Evolutionary conservation across 2,797 vertebrate species (phyloP), one percentile per base, ranked within the genome.

Genomic region (Urocyon cinereoargenteus): DNA sequence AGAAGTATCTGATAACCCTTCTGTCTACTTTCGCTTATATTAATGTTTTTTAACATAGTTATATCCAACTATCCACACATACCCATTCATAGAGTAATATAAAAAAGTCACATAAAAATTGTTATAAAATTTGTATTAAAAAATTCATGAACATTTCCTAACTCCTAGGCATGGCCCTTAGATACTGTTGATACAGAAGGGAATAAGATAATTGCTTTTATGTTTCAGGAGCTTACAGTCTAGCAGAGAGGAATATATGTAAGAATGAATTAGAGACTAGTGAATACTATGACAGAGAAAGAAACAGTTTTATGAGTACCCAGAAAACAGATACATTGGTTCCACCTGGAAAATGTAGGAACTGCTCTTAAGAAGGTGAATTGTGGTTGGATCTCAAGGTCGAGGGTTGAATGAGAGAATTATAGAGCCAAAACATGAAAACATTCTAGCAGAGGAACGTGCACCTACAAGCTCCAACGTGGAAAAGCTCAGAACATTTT

Each of bases 211-310:
- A 24, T 75, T 45, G 72, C 85, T 10, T 82, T 91, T 26, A 72
- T 83, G 45, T 57, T 78, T 95, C 11, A 70, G 72, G 79, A 94
- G 40, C 45, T 96, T 55, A 26, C 55, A 87, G 90, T 85, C 36
- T 92, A 22, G 34, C 34, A 93, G 24, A 83, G 8, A 96, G 31
- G 94, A 82, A 91, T 53, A 53, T 53, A 24, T 26, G 13, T 59
- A 86, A 34, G 83, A 96, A 45, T 1, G 21, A 97, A 77, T 49
- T 81, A 91, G 88, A 92, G 55, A 26, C 45, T 28, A 90, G 92
- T 16, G n/a, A 28, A 77, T 40, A 28, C 21, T 90, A 13, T 78
- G 40, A 94, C 55, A 73, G 22, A 96, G n/a, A 34, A 72, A 96
- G 34, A 51, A 49, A 88, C 3, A 68, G 2, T 53, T 84, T 83